Percentiles rank a stretch among this genome's conserved stretches.
These are phyloP conservation scores for Tenthredo amoena DNA, from an alignment of 2,888 invertebrate genomes.

Conservation along the genomic window DNA sequence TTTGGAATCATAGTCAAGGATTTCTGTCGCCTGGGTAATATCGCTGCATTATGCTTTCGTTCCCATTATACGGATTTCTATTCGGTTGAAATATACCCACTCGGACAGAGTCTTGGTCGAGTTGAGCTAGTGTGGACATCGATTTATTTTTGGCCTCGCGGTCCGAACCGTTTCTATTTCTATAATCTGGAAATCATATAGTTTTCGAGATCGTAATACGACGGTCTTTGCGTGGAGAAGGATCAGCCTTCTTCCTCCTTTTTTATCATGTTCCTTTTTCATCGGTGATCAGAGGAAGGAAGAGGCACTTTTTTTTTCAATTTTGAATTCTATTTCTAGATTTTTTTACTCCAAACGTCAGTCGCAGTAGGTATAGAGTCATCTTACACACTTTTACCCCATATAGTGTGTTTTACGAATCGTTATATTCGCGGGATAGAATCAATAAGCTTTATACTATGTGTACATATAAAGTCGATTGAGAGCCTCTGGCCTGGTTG, in stretches of 20 bases:
- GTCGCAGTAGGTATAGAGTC: neutral
- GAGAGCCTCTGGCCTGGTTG: slow-evolving; percentile 9
- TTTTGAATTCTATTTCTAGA: neutral
- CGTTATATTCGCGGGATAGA: slow-evolving; percentile 21
- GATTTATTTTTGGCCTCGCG: slow-evolving; percentile 39
- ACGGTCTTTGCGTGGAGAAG: neutral
- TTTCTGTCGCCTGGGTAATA: neutral
- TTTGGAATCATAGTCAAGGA: neutral
- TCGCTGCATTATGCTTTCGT: neutral
- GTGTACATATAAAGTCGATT: neutral
- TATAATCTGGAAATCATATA: neutral
- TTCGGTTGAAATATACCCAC: neutral
- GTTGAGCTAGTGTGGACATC: neutral
- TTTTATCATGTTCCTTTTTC: neutral
- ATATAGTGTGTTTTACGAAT: slow-evolving; percentile 24
- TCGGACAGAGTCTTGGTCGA: neutral
- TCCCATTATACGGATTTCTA: neutral
- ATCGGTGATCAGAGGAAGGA: neutral
- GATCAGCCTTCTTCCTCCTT: neutral
- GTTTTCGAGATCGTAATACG: neutral
- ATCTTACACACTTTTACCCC: neutral
- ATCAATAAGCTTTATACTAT: slow-evolving; percentile 36
- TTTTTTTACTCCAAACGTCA: neutral
- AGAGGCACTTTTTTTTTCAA: neutral
- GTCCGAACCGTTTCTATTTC: slow-evolving; percentile 24